Conservation (phyloP, 2,888 invertebrate species). For the Ecliptopera silaceata region DNA sequence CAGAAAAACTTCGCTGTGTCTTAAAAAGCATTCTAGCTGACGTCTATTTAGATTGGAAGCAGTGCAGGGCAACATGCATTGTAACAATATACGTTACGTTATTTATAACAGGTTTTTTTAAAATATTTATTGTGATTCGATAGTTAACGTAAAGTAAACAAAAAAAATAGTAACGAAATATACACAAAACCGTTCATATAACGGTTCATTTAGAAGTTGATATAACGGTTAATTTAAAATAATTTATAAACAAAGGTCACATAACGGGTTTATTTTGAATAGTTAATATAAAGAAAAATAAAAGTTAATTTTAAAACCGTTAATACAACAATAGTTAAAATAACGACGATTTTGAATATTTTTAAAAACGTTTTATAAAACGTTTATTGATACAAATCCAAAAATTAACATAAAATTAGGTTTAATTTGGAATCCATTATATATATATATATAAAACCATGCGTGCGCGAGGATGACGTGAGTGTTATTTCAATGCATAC, state of each 20-base stretch:
- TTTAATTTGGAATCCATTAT: background rate
- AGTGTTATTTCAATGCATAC: conserved; percentile 58
- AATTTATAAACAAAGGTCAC: too few relatives aligned
- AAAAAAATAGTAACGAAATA: too few relatives aligned
- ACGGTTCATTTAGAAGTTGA: too few relatives aligned
- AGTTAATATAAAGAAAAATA: too few relatives aligned
- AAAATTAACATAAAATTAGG: background rate
- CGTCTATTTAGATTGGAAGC: conserved; percentile 58
- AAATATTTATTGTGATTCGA: conserved; percentile 31
- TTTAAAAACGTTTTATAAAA: too few relatives aligned
- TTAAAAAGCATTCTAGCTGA: conserved; percentile 92
- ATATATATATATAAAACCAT: conserved; percentile 36
- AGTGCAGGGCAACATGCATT: conserved; percentile 51
- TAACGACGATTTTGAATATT: too few relatives aligned
- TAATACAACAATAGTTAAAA: too few relatives aligned
- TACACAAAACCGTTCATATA: too few relatives aligned
- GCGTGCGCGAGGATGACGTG: conserved; percentile 47
- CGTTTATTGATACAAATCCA: too few relatives aligned
- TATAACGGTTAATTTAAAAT: too few relatives aligned
- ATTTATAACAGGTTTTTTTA: conserved; percentile 15
- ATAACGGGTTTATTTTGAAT: too few relatives aligned
- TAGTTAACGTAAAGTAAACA: conserved; percentile 22
- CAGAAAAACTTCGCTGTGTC: conserved; percentile 96
- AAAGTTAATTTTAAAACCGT: too few relatives aligned
- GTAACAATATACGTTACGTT: conserved; percentile 28